Evolutionary conservation across 2,797 vertebrate genomes (phyloP).

Genomic region (Poeciliopsis paucimaculata): DNA sequence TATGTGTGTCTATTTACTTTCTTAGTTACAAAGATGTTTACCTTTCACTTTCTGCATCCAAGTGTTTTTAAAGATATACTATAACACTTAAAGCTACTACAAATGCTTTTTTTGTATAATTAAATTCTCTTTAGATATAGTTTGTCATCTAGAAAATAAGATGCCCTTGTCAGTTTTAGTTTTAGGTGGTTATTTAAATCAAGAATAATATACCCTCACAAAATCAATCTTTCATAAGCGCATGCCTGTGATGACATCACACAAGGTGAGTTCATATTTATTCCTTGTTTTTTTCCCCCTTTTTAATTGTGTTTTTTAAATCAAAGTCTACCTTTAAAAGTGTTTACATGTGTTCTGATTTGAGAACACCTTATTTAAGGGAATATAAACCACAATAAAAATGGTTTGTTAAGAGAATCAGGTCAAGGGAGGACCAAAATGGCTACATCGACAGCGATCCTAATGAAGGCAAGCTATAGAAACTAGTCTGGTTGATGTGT

Average conservation of each 20-base stretch:
- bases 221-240: neutral
- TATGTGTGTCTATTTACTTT: constrained; percentile 69
- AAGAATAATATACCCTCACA: neutral
- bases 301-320: neutral
- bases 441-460: neutral
- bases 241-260: neutral
- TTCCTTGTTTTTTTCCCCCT: neutral
- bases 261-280: neutral
- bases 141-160: neutral
- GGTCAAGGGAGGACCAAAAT: neutral
- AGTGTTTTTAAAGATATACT: neutral
- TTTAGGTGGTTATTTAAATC: neutral
- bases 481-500: neutral
- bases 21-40: constrained; percentile 32
- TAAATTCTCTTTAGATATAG: neutral
- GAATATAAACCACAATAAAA: too few relatives aligned
- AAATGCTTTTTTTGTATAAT: neutral
- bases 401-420: neutral
- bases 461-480: neutral
- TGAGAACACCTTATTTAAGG: neutral
- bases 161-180: neutral
- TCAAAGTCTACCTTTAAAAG: neutral
- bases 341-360: neutral
- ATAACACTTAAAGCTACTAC: neutral
- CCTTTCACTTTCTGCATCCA: neutral